A percentile compares a stretch with the other conserved stretches of the same genome.
Conservation (phyloP, 2,797 vertebrate genomes). For the Sciurus vulgaris region DNA sequence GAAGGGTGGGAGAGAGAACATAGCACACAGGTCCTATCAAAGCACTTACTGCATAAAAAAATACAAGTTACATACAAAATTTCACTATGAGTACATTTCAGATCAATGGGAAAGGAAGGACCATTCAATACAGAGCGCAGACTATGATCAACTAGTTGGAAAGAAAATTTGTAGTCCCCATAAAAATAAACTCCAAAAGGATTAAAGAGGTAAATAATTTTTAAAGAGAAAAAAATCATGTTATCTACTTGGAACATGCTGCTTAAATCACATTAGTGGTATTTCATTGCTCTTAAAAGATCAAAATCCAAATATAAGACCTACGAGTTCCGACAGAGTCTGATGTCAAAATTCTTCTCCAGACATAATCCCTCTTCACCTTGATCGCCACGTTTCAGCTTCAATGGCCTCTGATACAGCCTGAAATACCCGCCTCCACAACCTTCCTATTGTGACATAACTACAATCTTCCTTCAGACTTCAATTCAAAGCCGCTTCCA, state of each 20-base stretch:
- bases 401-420: background rate
- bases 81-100: background rate
- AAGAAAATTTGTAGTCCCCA: background rate
- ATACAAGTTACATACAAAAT: background rate
- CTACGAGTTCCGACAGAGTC: background rate
- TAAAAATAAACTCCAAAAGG: background rate
- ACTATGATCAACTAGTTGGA: background rate
- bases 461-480: background rate
- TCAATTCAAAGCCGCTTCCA: background rate
- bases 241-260: background rate
- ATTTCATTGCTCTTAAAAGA: slow-evolving; percentile 40
- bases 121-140: background rate
- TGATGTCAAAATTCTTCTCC: background rate
- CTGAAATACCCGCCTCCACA: background rate
- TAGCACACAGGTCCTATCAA: background rate
- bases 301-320: background rate
- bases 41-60: slow-evolving; percentile 47
- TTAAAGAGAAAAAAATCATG: background rate
- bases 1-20: background rate
- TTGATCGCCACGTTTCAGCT: background rate
- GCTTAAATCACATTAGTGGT: background rate
- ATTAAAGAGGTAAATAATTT: slow-evolving; percentile 6
- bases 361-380: background rate
- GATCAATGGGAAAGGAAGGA: background rate
- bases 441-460: background rate